Evolutionary conservation across 1,140 invertebrate genomes (phyloP).

Genomic region (Eciton burchellii): DNA sequence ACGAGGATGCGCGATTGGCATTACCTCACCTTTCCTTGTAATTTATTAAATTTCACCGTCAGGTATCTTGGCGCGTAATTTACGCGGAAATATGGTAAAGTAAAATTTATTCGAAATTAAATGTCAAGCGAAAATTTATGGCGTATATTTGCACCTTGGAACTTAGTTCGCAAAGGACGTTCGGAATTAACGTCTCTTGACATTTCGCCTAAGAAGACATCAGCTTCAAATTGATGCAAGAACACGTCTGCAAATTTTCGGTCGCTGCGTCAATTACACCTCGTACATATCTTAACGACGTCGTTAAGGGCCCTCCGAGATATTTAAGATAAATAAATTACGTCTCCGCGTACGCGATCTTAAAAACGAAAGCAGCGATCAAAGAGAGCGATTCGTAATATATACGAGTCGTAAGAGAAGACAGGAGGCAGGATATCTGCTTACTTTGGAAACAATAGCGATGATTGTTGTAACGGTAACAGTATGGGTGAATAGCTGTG

Average conservation of each 20-base stretch:
- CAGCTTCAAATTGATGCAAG: constrained; percentile 30
- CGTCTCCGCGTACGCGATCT: no score
- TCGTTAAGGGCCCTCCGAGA: neutral
- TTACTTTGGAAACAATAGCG: neutral
- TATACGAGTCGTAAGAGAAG: neutral
- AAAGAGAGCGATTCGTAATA: neutral
- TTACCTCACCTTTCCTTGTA: neutral
- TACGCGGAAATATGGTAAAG: neutral
- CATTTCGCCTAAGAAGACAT: constrained; percentile 24
- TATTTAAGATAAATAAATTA: constrained; percentile 2
- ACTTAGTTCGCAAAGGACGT: neutral
- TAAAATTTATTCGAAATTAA: constrained; percentile 3
- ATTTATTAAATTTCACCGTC: neutral
- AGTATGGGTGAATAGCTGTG: constrained; percentile 1
- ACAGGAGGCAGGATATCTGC: neutral
- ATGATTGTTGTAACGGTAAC: neutral
- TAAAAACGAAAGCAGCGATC: neutral
- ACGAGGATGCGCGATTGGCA: neutral
- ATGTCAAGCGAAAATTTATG: neutral
- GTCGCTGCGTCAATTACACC: constrained; percentile 35
- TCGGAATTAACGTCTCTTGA: neutral
- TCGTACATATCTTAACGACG: constrained; percentile 2
- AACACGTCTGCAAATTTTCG: constrained; percentile 31
- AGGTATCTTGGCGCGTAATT: neutral
- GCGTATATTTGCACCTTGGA: neutral